A percentile compares a stretch with the other conserved stretches of the same genome.
phyloP scores from a whole-genome alignment of 2,797 vertebrate genomes.

The Oryzias sinensis region DNA sequence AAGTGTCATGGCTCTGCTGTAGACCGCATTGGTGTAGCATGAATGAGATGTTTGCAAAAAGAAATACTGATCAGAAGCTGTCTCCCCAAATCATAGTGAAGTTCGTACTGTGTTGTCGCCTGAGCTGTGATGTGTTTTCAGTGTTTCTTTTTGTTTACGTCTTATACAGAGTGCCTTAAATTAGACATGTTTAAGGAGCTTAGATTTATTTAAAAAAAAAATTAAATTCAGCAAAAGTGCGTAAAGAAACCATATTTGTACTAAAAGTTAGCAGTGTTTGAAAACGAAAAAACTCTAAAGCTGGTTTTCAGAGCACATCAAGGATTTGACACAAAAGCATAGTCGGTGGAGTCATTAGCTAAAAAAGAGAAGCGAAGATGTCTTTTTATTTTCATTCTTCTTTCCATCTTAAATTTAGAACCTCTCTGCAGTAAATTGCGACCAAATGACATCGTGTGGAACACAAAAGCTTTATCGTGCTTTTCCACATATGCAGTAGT shows the following conservation, averaged over 20 bases:
- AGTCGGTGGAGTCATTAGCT: neutral
- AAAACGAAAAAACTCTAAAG: neutral
- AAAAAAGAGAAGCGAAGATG: constrained; percentile 1
- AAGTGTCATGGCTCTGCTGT: constrained; percentile 25
- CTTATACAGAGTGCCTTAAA: constrained; percentile 25
- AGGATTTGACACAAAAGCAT: neutral
- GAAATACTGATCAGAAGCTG: constrained; percentile 47
- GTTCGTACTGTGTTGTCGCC: constrained; percentile 48
- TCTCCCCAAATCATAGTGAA: constrained; percentile 43
- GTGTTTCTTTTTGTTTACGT: constrained; percentile 36
- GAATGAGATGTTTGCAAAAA: constrained; percentile 29
- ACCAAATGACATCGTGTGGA: constrained; percentile 17
- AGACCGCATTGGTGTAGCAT: constrained; percentile 14
- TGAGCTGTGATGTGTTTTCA: constrained; percentile 24
- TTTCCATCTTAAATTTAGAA: constrained; percentile 12
- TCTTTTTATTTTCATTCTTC: constrained; percentile 3
- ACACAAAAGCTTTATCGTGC: constrained; percentile 20
- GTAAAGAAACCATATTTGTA: constrained; percentile 13
- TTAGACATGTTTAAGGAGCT: too few relatives aligned
- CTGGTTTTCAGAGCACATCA: constrained; percentile 10
- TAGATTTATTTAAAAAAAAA: neutral
- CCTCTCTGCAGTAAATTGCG: constrained; percentile 14
- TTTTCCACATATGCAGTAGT: constrained; percentile 27
- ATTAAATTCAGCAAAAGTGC: neutral
- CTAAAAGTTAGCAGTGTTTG: constrained; percentile 7